Evolutionary conservation across 2,888 invertebrate genomes (phyloP).

Genomic region (Drosophila kuntzei): DNA sequence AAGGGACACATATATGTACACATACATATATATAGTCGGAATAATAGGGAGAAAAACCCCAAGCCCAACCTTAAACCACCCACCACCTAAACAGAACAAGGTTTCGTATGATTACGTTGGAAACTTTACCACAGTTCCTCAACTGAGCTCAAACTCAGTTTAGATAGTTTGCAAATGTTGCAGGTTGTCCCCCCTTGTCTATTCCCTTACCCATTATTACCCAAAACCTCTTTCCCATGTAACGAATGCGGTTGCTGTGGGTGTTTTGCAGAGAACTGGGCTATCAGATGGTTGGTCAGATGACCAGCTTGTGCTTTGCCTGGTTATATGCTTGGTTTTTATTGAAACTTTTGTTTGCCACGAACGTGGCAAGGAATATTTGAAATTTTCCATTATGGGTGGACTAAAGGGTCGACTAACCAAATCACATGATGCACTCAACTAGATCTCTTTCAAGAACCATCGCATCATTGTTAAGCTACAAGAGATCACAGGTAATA

Average conservation of each 20-base stretch:
- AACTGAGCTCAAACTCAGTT: conserved; percentile 74
- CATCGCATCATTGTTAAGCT: background rate
- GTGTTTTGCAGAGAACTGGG: conserved; percentile 65
- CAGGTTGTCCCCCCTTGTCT: conserved; percentile 32
- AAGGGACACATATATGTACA: conserved; percentile 39
- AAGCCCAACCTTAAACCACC: conserved; percentile 19
- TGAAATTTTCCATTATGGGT: conserved; percentile 55
- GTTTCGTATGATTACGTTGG: conserved; percentile 78
- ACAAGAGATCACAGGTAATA: background rate
- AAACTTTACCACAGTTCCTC: conserved; percentile 80
- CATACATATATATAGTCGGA: conserved; percentile 25
- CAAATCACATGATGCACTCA: conserved; percentile 22
- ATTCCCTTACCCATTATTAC: background rate
- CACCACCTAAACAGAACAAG: conserved; percentile 63
- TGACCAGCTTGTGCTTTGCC: conserved; percentile 45
- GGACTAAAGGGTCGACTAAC: background rate
- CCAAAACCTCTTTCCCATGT: conserved; percentile 28
- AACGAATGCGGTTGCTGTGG: conserved; percentile 71
- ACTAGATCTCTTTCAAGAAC: background rate
- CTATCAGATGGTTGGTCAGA: conserved; percentile 31
- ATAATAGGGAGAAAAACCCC: conserved; percentile 18
- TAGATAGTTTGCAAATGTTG: conserved; percentile 78
- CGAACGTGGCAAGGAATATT: conserved; percentile 74
- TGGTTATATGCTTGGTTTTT: conserved; percentile 68
- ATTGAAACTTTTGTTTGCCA: conserved; percentile 80